Percentiles rank a stretch among this genome's conserved stretches.
These are phyloP conservation scores for Anoncus sp. DNA, from an alignment of 2,888 invertebrate genomes.

Conservation along the genomic window DNA sequence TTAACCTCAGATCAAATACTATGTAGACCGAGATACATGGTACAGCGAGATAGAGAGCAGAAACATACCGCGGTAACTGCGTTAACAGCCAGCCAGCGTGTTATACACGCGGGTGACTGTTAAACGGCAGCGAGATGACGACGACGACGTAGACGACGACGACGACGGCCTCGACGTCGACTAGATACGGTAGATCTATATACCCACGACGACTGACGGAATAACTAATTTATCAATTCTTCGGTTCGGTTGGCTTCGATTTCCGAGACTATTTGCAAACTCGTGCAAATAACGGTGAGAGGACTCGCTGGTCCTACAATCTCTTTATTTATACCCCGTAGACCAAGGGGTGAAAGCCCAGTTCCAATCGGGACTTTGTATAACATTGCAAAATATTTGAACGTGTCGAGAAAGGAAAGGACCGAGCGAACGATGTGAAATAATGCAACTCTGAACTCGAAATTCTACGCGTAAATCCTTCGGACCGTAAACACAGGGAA, in stretches of 20 bases:
- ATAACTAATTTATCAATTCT: slow-evolving; percentile 83
- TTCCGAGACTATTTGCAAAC: slow-evolving; percentile 79
- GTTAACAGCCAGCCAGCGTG: background rate
- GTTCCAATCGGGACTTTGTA: slow-evolving; percentile 7
- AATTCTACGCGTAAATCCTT: background rate
- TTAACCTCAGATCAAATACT: slow-evolving; percentile 78
- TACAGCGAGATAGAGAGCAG: slow-evolving; percentile 3
- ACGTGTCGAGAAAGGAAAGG: slow-evolving; percentile 16
- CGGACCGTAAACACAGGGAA: background rate
- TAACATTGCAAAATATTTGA: slow-evolving; percentile 48
- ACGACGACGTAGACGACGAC: slow-evolving; percentile 53
- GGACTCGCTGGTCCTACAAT: slow-evolving; percentile 1
- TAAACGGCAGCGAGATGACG: slow-evolving; percentile 52
- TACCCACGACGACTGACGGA: slow-evolving; percentile 78
- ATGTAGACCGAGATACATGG: slow-evolving; percentile 48
- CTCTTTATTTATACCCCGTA: slow-evolving; percentile 27
- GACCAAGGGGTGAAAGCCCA: slow-evolving; percentile 46
- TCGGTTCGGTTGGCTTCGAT: slow-evolving; percentile 82
- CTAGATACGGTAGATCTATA: slow-evolving; percentile 8
- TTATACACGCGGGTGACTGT: slow-evolving; percentile 16
- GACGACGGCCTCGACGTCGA: slow-evolving; percentile 46
- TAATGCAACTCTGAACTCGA: slow-evolving; percentile 7
- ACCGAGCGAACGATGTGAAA: slow-evolving; percentile 1
- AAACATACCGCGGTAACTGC: background rate
- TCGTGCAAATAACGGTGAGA: slow-evolving; percentile 75